These are phyloP conservation scores for Phycodurus eques DNA, from an alignment of 2,113 vertebrate species.

Conservation along the genomic window DNA sequence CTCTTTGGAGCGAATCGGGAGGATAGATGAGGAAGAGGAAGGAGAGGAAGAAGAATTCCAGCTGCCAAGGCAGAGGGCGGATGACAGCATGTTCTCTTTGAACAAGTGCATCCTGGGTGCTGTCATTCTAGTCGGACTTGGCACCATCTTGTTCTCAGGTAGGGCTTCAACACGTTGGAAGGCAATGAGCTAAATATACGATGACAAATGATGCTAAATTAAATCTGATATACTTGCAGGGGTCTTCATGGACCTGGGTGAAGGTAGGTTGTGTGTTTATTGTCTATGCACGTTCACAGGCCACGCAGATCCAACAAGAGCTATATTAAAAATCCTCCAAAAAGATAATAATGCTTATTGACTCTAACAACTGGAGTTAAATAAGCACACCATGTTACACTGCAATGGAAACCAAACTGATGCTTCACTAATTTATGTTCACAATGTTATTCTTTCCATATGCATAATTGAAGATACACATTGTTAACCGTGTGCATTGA, in stretches of 20 bases:
- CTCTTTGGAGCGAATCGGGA: slow-evolving; percentile 57
- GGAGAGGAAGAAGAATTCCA: slow-evolving; percentile 48
- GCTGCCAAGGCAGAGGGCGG: slow-evolving; percentile 49
- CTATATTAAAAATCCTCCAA: neutral
- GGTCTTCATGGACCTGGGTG: slow-evolving; percentile 71
- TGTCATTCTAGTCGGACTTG: slow-evolving; percentile 76
- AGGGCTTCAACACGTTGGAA: slow-evolving; percentile 19
- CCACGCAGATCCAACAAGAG: neutral
- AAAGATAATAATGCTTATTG: neutral
- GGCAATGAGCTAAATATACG: neutral
- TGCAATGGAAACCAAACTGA: neutral
- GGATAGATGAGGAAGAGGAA: slow-evolving; percentile 60
- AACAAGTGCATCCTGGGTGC: slow-evolving; percentile 83
- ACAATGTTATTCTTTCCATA: neutral
- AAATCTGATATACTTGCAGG: slow-evolving; percentile 72
- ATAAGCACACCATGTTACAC: slow-evolving; percentile 9
- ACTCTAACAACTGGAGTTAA: neutral
- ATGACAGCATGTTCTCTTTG: slow-evolving; percentile 65
- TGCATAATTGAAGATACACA: slow-evolving; percentile 17
- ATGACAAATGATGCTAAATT: neutral
- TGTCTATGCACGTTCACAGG: neutral
- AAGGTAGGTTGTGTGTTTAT: slow-evolving; percentile 69
- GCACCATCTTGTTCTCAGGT: slow-evolving; percentile 78
- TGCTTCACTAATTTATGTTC: neutral
- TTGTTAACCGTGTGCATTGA: neutral